Percentiles rank a stretch among this genome's conserved stretches.
phyloP scores from a whole-genome alignment of 2,888 invertebrate species.

The Noctua comes region DNA sequence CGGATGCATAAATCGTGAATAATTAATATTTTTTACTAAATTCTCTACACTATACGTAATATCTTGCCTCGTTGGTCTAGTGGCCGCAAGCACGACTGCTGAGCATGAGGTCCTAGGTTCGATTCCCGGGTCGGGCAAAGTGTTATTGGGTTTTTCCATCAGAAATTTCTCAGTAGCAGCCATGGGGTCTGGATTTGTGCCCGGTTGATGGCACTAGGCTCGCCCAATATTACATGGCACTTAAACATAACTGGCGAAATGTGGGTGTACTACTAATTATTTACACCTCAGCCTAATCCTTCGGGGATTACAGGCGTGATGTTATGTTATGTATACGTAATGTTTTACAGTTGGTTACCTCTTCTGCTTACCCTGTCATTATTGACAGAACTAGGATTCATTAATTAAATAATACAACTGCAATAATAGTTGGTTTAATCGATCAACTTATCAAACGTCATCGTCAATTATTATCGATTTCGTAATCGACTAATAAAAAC shows the following conservation, averaged over 20 bases:
- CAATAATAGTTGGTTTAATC: conserved; percentile 27
- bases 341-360: conserved; percentile 15
- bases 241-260: background rate
- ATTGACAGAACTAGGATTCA: conserved; percentile 24
- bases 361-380: conserved; percentile 13
- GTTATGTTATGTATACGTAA: conserved; percentile 27
- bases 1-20: conserved; percentile 13
- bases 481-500: conserved; percentile 43
- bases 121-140: background rate
- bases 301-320: background rate
- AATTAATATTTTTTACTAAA: conserved; percentile 15
- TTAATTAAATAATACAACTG: conserved; percentile 13
- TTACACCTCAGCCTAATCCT: background rate
- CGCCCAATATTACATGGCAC: background rate
- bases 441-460: conserved; percentile 28
- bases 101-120: background rate
- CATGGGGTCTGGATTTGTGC: background rate
- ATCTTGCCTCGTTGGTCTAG: background rate
- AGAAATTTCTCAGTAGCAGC: background rate
- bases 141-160: background rate
- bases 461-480: conserved; percentile 38
- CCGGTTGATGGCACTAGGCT: background rate
- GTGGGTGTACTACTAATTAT: background rate
- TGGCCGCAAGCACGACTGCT: background rate
- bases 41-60: conserved; percentile 23